These are phyloP conservation scores for Hypomesus transpacificus DNA, from an alignment of 2,113 vertebrate genomes.

Conservation along the genomic window DNA sequence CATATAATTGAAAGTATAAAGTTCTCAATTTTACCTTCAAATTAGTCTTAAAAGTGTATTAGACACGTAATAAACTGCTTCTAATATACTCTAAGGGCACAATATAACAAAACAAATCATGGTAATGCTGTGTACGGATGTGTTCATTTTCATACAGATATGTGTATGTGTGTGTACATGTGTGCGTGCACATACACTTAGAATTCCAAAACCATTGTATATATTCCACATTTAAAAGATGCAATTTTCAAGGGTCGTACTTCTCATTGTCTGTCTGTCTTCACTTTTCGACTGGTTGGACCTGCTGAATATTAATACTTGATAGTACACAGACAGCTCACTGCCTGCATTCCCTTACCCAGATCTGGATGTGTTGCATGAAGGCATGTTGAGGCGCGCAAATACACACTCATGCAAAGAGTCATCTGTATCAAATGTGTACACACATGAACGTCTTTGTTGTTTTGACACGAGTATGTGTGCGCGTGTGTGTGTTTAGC, in stretches of 20 bases:
- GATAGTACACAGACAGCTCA: background rate
- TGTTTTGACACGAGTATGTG: conserved; percentile 14
- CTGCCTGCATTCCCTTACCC: background rate
- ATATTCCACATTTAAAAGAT: conserved; percentile 48
- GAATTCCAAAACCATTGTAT: conserved; percentile 29
- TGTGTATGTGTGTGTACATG: conserved; percentile 1
- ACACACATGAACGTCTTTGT: background rate
- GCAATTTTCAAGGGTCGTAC: conserved; percentile 26
- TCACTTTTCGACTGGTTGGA: conserved; percentile 19
- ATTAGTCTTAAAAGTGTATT: no score
- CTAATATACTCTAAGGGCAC: no score
- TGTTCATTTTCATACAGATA: conserved; percentile 35
- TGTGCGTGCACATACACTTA: conserved; percentile 18
- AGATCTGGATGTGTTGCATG: no score
- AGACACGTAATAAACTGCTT: no score
- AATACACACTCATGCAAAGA: conserved; percentile 14
- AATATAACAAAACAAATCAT: conserved; percentile 13
- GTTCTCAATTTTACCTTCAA: no score
- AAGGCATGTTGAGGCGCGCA: conserved; percentile 6
- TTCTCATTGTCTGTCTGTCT: background rate
- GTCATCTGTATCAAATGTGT: background rate
- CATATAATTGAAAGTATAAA: no score
- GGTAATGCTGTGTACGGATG: background rate
- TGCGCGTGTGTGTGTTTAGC: conserved; percentile 9
- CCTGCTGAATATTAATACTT: background rate